A percentile compares a stretch with the other conserved stretches of the same genome.
Evolutionary conservation across 2,797 vertebrate species (phyloP).

Genomic region (Synanceia verrucosa): DNA sequence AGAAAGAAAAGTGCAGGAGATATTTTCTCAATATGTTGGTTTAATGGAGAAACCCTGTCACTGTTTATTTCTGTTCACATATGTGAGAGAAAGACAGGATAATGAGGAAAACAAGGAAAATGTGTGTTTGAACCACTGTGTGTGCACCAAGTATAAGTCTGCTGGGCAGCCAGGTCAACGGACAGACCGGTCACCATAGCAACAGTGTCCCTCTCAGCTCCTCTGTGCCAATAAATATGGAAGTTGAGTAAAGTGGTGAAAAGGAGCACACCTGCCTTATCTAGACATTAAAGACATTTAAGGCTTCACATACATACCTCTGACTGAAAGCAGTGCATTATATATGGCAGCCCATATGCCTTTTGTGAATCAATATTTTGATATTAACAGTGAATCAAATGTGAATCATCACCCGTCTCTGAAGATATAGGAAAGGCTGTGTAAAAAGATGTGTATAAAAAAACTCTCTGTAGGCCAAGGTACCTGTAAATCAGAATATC

Average conservation of each 20-base stretch:
- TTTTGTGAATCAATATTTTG: too few relatives aligned
- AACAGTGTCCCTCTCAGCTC: constrained; percentile 46
- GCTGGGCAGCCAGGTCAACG: constrained; percentile 64
- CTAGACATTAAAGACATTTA: not conserved
- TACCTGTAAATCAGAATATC: too few relatives aligned
- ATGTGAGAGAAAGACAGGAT: not conserved
- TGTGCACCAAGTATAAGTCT: constrained; percentile 38
- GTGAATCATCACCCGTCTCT: not conserved
- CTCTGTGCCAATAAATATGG: constrained; percentile 55
- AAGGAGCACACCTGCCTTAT: not conserved
- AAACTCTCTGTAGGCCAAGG: too few relatives aligned
- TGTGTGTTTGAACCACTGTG: constrained; percentile 36
- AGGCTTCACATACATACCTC: too few relatives aligned
- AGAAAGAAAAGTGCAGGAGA: not conserved
- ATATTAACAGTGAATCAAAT: too few relatives aligned
- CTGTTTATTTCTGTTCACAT: constrained; percentile 15
- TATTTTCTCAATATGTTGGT: not conserved
- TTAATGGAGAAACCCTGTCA: not conserved
- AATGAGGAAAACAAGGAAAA: constrained; percentile 34
- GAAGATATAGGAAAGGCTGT: too few relatives aligned
- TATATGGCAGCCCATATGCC: too few relatives aligned
- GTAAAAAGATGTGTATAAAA: too few relatives aligned
- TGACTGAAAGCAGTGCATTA: too few relatives aligned
- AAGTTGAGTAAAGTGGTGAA: not conserved
- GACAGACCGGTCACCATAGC: constrained; percentile 55